These are phyloP conservation scores for Linnaemya tessellans DNA, from an alignment of 2,888 invertebrate genomes.

Conservation along the genomic window DNA sequence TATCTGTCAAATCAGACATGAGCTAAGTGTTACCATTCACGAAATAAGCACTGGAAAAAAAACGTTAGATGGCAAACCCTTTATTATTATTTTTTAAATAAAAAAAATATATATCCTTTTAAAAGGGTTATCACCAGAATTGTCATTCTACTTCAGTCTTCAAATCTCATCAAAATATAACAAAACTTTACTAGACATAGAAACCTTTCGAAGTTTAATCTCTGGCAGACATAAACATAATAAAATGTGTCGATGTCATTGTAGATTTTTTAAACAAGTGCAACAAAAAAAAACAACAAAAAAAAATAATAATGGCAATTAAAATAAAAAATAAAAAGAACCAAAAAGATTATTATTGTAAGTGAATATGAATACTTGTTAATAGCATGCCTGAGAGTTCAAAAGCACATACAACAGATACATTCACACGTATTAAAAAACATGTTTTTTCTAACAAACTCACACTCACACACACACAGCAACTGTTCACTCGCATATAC, in stretches of 20 bases:
- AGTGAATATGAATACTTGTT: slow-evolving; percentile 42
- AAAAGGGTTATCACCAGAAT: not conserved
- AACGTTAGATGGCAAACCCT: too few species aligned
- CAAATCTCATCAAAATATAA: not conserved
- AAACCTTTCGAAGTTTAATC: not conserved
- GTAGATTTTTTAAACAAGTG: not conserved
- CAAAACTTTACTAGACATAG: not conserved
- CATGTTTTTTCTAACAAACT: not conserved
- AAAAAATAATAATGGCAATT: not conserved
- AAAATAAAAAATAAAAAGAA: not conserved
- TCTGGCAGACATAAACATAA: not conserved
- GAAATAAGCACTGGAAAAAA: too few species aligned
- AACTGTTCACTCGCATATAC: not conserved
- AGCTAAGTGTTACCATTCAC: too few species aligned
- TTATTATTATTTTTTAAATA: too few species aligned
- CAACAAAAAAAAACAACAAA: not conserved
- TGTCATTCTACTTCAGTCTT: not conserved
- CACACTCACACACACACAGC: not conserved
- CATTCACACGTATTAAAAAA: slow-evolving; percentile 10
- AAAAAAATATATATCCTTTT: not conserved
- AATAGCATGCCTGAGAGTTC: slow-evolving; percentile 24
- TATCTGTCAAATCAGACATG: too few species aligned
- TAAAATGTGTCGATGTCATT: not conserved
- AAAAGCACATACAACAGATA: slow-evolving; percentile 15
- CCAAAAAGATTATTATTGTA: not conserved